Base-by-base conservation (phyloP, 2,888 invertebrate species). In the Tetheella fluctuosa region DNA sequence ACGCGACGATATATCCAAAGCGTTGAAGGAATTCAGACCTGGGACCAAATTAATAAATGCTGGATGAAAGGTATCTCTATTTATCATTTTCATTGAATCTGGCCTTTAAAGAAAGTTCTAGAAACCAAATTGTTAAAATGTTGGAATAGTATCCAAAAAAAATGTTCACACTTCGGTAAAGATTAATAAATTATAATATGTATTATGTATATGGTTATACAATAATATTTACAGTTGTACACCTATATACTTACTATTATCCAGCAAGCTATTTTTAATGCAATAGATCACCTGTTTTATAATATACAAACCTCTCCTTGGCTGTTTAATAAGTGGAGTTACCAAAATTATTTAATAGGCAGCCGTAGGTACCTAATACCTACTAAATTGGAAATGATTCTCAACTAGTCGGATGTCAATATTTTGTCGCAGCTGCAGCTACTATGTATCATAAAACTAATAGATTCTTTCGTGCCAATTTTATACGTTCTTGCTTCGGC, bases 11-110 rank as follows among this genome's bases (percentile, higher is more conserved):
- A 78, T 97, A 96, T 57, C 97, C 97, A 80, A 97, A 97, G 59
- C 97, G 95, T 89, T 96, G 95, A 76, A 97, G 96, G 79, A 97
- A 95, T 85, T 97, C 96, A 84, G 95, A 94, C 94, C 97, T 98
- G 94, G 69, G 87, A 73, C 66, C 79, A 85, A 84, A 48, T 17
- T 20, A 48, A 17, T 42, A 42, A 42, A 15, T 2, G 48, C n/a
- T 48, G 13, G 34, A 7, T 34, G 13, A 10, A 48, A 48, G 15
- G 2, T 20, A 48, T 20, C 34, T n/a, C n/a, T n/a, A n/a, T 42
- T n/a, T 15, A n/a, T 17, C 17, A 17, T 42, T 6, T 42, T n/a
- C 3, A 2, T 42, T 7, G 3, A 17, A 17, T 15, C 7, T 17
- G 17, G 42, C n/a, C 30, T 30, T 30, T 30, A 7, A 7, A 30